Evolutionary conservation across 2,797 vertebrate species (phyloP), one percentile per base, ranked within the genome.

Genomic region (Pantherophis alleghaniensis): DNA sequence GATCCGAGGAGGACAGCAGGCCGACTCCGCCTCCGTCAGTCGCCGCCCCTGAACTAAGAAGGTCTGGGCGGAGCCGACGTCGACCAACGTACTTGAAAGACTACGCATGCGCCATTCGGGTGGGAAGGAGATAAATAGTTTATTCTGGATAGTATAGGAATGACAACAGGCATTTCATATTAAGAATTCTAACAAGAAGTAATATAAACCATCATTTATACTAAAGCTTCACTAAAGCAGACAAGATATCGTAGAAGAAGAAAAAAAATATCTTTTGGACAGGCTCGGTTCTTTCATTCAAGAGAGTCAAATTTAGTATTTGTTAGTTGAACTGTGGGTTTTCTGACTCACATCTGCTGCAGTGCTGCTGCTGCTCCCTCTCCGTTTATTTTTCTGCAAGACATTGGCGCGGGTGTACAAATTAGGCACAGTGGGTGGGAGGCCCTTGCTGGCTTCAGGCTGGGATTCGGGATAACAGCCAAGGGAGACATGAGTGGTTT

Each of bases 331-430:
- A 51, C 69, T 92, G 51, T 51, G 7, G 51, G 51, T 51, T 51
- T 51, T 51, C 51, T 51, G 88, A 79, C 86, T 69, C 47, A 93
- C 92, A 93, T 93, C 90, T 93, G 90, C 86, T 88, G 14, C 66
- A n/a, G 4, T 53, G 55, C 51, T 88, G 55, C 42, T 89, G 90
- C 87, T 86, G 66, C 83, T 91, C 51, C 87, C 26, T 89, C 66
- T 89, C 4, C 18, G 93, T 93, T 93, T 93, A 93, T 93, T 93
- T 93, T 93, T 91, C 93, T 89, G 90, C 28, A 59, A 89, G 90
- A 55, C 61, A 37, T 74, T 93, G 93, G 93, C 87, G 20, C 83
- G 87, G 26, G 55, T 88, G 69, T 61, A 18, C 66, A 91, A 89
- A 56, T 53, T 37, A 83, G 66, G n/a, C 89, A 61, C 26, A 5